Conservation (phyloP, 2,113 vertebrate species). For the Micronycteris hirsuta region DNA sequence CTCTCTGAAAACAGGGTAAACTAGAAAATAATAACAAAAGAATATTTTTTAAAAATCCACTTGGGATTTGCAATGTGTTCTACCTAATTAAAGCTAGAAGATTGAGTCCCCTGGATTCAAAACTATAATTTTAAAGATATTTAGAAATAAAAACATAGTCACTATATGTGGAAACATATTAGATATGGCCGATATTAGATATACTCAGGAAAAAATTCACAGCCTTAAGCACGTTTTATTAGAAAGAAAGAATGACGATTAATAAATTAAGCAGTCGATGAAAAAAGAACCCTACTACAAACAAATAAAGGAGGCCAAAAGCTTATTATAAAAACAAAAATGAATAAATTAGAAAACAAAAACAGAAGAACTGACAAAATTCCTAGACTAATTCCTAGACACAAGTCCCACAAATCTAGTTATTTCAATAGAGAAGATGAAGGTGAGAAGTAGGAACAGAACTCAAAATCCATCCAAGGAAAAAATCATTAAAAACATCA, state of each 20-base stretch:
- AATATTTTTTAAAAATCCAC: not conserved
- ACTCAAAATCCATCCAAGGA: not conserved
- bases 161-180: not conserved
- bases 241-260: slow-evolving; percentile 3
- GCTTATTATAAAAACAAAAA: slow-evolving; percentile 16
- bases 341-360: not conserved
- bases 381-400: not conserved
- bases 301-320: not conserved
- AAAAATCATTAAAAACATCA: not conserved
- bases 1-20: slow-evolving; percentile 20
- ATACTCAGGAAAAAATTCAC: slow-evolving; percentile 16
- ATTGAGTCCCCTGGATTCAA: not conserved
- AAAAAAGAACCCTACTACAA: not conserved
- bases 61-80: slow-evolving; percentile 15
- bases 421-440: not conserved
- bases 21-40: slow-evolving; percentile 13
- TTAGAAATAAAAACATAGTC: slow-evolving; percentile 41
- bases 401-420: not conserved
- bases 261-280: slow-evolving; percentile 8
- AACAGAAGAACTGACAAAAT: not conserved
- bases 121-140: slow-evolving; percentile 19
- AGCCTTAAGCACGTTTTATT: slow-evolving; percentile 1
- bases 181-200: not conserved
- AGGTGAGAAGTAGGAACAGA: not conserved
- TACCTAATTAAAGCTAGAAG: not conserved